Percentiles rank a stretch among this genome's conserved stretches.
phyloP scores from a whole-genome alignment of 1,140 invertebrate species.

The Drusus annulatus region DNA sequence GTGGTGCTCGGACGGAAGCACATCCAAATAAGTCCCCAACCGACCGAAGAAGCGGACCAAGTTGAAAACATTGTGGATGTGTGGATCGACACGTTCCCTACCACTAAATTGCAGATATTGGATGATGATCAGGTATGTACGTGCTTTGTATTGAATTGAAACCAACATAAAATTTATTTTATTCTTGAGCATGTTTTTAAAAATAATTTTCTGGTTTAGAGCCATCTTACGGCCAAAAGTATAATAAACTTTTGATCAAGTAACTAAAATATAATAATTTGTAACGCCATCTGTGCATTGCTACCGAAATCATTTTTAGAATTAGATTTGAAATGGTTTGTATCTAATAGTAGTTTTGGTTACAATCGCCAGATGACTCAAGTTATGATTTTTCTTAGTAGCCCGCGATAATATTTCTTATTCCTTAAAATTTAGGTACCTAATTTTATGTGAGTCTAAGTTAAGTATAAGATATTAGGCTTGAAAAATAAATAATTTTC shows the following conservation, averaged over 20 bases:
- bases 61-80: constrained; percentile 69
- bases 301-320: too few species aligned
- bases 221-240: neutral
- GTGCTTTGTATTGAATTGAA: neutral
- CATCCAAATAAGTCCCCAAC: constrained; percentile 66
- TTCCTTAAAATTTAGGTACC: too few species aligned
- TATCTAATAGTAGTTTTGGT: too few species aligned
- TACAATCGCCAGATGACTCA: too few species aligned
- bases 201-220: neutral
- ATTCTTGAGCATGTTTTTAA: neutral
- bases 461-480: too few species aligned
- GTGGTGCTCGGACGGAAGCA: constrained; percentile 65
- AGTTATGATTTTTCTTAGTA: too few species aligned
- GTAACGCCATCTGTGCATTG: neutral
- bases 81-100: constrained; percentile 63
- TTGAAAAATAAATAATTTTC: too few species aligned
- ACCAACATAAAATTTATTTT: neutral
- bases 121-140: constrained; percentile 65
- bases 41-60: constrained; percentile 63
- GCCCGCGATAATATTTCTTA: too few species aligned
- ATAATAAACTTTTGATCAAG: too few species aligned
- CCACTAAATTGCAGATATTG: constrained; percentile 17
- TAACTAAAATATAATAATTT: too few species aligned
- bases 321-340: too few species aligned
- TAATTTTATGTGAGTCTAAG: too few species aligned